Conservation (phyloP, 2,113 vertebrate genomes). For the Larimichthys polyactis region DNA sequence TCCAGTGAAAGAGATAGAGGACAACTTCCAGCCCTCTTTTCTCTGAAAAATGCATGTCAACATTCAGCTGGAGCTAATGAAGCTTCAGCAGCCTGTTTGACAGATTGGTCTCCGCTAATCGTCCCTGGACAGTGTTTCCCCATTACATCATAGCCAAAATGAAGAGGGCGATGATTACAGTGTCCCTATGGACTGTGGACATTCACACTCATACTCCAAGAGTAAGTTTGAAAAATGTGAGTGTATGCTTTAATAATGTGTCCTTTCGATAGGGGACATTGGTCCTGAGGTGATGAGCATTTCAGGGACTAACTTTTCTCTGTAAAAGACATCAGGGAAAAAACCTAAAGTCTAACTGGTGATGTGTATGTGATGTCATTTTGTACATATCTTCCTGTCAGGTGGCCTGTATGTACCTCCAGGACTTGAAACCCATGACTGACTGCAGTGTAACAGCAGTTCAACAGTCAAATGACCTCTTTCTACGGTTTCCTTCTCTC, state of each 20-base stretch:
- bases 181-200: background rate
- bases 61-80: too few relatives aligned
- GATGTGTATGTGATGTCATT: background rate
- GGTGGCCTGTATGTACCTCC: slow-evolving; percentile 1
- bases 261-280: background rate
- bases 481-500: background rate
- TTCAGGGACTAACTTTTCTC: background rate
- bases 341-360: background rate
- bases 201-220: background rate
- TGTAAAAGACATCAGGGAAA: background rate
- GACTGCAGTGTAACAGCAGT: background rate
- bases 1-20: too few relatives aligned
- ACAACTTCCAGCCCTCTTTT: too few relatives aligned
- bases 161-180: background rate
- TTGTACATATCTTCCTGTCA: background rate
- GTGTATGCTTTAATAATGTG: background rate
- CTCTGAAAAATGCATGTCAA: too few relatives aligned
- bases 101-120: too few relatives aligned
- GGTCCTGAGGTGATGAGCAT: background rate
- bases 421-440: slow-evolving; percentile 38
- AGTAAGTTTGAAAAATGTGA: background rate
- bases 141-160: too few relatives aligned
- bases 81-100: too few relatives aligned
- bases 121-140: too few relatives aligned
- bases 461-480: slow-evolving; percentile 8